Evolutionary conservation across 2,113 vertebrate genomes (phyloP).

Genomic region (Halcyon senegalensis): DNA sequence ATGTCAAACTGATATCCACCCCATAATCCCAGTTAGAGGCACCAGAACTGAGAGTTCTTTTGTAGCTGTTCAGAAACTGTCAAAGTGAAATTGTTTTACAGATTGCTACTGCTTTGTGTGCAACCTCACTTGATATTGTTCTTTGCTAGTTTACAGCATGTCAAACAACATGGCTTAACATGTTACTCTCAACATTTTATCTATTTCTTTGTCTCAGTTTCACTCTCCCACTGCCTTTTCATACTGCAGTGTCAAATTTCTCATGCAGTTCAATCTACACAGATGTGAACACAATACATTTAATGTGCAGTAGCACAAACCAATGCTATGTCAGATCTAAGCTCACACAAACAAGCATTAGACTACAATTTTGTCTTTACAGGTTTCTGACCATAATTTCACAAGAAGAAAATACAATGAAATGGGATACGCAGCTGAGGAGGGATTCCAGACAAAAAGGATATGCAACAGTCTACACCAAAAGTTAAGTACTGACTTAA

Average conservation of each 20-base stretch:
- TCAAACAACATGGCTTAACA: background rate
- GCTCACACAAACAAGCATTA: background rate
- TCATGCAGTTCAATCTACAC: background rate
- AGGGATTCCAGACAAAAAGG: background rate
- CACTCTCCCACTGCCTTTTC: background rate
- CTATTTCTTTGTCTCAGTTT: background rate
- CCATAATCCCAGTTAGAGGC: background rate
- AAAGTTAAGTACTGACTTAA: background rate
- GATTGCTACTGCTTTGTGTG: background rate
- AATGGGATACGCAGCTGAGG: background rate
- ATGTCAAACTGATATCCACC: background rate
- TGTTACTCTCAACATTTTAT: background rate
- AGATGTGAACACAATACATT: background rate
- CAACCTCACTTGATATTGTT: background rate
- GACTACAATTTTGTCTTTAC: background rate
- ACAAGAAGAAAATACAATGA: background rate
- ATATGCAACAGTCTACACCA: background rate
- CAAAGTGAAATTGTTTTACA: background rate
- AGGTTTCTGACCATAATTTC: background rate
- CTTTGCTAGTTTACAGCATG: background rate
- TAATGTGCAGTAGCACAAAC: background rate
- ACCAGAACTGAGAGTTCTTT: background rate
- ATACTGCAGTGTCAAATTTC: background rate
- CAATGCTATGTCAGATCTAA: background rate
- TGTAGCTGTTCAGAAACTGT: background rate